Percentiles rank a stretch among this genome's conserved stretches.
These are phyloP conservation scores for Yponomeuta evonymella DNA, from an alignment of 2,888 invertebrate genomes.

Conservation along the genomic window DNA sequence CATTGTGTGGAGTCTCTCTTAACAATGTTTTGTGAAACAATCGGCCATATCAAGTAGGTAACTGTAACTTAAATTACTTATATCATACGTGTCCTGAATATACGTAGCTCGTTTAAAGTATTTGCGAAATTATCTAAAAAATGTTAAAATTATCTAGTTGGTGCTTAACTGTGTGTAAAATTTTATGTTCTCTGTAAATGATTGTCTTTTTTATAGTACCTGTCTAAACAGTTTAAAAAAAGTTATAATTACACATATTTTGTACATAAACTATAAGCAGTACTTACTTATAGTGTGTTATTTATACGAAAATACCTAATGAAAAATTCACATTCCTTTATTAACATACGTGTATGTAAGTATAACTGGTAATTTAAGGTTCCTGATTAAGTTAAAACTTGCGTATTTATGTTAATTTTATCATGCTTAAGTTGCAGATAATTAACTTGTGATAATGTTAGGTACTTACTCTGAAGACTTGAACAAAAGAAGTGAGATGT, in stretches of 20 bases:
- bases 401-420: slow-evolving; percentile 3
- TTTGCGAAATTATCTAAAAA: slow-evolving; percentile 1
- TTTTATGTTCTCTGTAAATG: background rate
- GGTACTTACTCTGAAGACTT: slow-evolving; percentile 55
- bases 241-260: slow-evolving; percentile 8
- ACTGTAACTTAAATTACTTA: background rate
- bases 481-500: slow-evolving; percentile 41
- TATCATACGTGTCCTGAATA: background rate
- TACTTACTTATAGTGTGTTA: background rate
- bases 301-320: slow-evolving; percentile 11
- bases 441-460: slow-evolving; percentile 67
- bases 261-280: slow-evolving; percentile 20
- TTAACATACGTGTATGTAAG: slow-evolving; percentile 25
- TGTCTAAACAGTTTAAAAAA: slow-evolving; percentile 2
- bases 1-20: background rate
- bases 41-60: slow-evolving; percentile 4
- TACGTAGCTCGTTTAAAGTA: background rate
- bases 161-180: slow-evolving; percentile 4
- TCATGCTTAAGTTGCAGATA: slow-evolving; percentile 19
- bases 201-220: slow-evolving; percentile 3
- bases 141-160: slow-evolving; percentile 5
- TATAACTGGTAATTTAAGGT: slow-evolving; percentile 50
- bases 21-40: background rate
- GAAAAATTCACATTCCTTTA: slow-evolving; percentile 46
- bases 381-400: slow-evolving; percentile 41